phyloP scores from a whole-genome alignment of 2,888 invertebrate genomes.

The Oeneis ivallda region DNA sequence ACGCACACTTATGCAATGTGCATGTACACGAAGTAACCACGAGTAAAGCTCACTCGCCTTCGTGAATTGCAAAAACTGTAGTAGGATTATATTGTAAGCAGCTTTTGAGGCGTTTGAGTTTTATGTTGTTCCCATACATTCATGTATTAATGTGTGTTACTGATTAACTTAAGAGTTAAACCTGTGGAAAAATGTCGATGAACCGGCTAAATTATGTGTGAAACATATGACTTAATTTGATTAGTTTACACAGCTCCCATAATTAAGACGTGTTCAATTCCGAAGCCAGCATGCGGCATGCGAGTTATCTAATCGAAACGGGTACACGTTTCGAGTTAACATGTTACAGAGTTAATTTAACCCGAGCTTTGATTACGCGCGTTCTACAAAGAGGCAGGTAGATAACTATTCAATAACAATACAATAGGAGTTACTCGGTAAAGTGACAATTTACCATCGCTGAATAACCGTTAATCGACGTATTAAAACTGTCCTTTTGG shows the following conservation, averaged over 20 bases:
- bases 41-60: no score
- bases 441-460: no score
- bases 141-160: no score
- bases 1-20: no score
- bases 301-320: conserved; percentile 11
- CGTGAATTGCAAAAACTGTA: no score
- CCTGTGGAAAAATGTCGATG: background rate
- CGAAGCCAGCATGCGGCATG: background rate
- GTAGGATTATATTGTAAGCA: no score
- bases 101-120: no score
- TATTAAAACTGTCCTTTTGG: no score
- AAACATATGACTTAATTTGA: conserved; percentile 8
- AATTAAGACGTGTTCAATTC: conserved; percentile 8
- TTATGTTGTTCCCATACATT: no score
- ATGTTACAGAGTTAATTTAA: conserved; percentile 17
- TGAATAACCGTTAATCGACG: no score
- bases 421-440: background rate
- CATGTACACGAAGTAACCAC: no score
- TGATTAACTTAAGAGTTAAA: no score
- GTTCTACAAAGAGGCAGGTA: background rate
- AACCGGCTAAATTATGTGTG: conserved; percentile 17
- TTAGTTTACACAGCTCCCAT: conserved; percentile 12
- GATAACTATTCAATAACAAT: background rate
- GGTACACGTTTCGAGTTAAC: conserved; percentile 10
- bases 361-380: conserved; percentile 3